A percentile compares a stretch with the other conserved stretches of the same genome.
These are phyloP conservation scores for Brachyptera risi DNA, from an alignment of 2,888 invertebrate genomes.

Conservation along the genomic window DNA sequence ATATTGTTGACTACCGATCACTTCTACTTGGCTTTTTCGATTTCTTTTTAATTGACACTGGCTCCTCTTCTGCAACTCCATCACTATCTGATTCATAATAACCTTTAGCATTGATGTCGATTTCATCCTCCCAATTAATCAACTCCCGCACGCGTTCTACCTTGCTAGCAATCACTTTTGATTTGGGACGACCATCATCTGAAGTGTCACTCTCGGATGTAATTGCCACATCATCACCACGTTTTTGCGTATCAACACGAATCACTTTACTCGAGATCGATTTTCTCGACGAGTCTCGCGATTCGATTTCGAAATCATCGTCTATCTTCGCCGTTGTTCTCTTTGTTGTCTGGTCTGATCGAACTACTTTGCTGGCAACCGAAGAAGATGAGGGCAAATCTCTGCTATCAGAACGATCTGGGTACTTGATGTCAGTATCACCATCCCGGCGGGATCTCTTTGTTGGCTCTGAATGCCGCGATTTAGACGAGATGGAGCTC, in stretches of 20 bases:
- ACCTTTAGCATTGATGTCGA: background rate
- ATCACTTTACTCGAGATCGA: background rate
- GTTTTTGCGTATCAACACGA: background rate
- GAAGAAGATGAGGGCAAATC: too few species aligned
- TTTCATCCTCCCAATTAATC: slow-evolving; percentile 7
- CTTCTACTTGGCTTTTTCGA: background rate
- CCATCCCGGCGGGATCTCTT: too few species aligned
- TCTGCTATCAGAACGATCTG: too few species aligned
- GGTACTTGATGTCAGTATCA: background rate
- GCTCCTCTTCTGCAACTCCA: background rate
- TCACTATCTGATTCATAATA: too few species aligned
- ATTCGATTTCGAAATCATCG: background rate
- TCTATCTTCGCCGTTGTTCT: background rate
- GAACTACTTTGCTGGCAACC: too few species aligned
- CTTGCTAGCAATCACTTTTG: background rate
- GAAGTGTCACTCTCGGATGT: background rate
- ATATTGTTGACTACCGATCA: background rate
- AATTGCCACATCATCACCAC: too few species aligned
- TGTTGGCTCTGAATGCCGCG: too few species aligned
- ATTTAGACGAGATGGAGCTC: too few species aligned
- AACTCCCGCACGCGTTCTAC: background rate
- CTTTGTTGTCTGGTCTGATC: background rate
- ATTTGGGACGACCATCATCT: background rate
- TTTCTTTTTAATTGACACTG: background rate
- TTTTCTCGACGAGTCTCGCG: background rate